Percentiles rank a stretch among this genome's conserved stretches.
Conservation (phyloP, 64 coral and sea anemone species). For the Astreopora myriophthalma region DNA sequence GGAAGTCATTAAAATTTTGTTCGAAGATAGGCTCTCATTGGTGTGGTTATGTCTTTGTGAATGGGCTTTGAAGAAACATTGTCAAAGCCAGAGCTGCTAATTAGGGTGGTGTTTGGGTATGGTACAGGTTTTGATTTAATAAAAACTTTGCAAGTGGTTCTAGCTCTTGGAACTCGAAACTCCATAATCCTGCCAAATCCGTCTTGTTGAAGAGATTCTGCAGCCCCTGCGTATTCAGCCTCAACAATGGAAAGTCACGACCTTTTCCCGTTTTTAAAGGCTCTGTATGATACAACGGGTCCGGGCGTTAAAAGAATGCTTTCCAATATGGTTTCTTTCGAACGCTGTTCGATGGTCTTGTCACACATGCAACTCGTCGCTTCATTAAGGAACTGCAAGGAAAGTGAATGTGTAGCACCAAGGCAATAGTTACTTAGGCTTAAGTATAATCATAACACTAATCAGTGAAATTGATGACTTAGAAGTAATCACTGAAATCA, state of each 20-base stretch:
- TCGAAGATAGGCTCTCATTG: too few relatives aligned
- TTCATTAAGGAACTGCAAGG: neutral
- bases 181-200: constrained; percentile 20
- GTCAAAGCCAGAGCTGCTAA: too few relatives aligned
- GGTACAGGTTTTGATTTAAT: constrained; percentile 10
- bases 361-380: neutral
- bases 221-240: neutral
- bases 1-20: too few relatives aligned
- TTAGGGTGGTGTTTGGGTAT: too few relatives aligned
- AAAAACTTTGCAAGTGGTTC: constrained; percentile 12
- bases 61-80: too few relatives aligned
- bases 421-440: too few relatives aligned
- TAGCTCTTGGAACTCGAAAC: constrained; percentile 28
- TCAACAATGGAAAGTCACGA: neutral
- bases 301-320: neutral
- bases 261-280: constrained; percentile 27
- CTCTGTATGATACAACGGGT: constrained; percentile 16
- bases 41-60: too few relatives aligned
- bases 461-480: too few relatives aligned
- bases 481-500: too few relatives aligned
- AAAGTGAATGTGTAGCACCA: too few relatives aligned
- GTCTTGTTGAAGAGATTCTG: constrained; percentile 12
- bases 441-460: too few relatives aligned
- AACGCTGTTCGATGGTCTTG: neutral
- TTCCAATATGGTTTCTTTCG: neutral